Evolutionary conservation across 2,888 invertebrate species (phyloP), one percentile per base, ranked within the genome.

Genomic region (Limnephilus auricula): DNA sequence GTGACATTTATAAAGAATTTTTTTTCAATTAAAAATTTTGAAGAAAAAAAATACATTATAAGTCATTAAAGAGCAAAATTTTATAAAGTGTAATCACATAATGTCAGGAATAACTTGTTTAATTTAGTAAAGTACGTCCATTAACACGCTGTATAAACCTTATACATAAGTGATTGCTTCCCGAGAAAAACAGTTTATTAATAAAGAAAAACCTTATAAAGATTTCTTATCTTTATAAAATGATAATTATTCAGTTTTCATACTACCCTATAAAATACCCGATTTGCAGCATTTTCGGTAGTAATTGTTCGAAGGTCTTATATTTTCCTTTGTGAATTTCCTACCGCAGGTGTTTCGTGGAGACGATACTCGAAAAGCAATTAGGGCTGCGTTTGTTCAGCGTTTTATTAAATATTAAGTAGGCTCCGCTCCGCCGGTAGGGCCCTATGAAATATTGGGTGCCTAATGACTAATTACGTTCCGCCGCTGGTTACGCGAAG

Each of bases 371-470:
- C 34, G 25, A 9, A 25, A 32, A 82, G 34, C 34, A 34, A 82
- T 82, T 82, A 82, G 34, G 82, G 34, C 34, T 32, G 31, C 80
- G 82, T 82, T 82, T 82, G 82, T 82, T 82, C 34, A 82, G 12
- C 82, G 10, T 34, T 82, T 82, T 82, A 82, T 5, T 82, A 18
- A 82, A 82, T 82, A 82, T 82, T 34, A 31, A 31, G 34, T 25
- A 82, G 31, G 82, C 82, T 82, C 82, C 82, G 82, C 82, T 82
- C 82, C 82, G n/a, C 32, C 18, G 80, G 30, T 31, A 65, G 65
- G 65, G 65, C 32, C 32, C 18, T n/a, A 82, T 82, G 32, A 32
- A 82, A 82, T 34, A 82, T 34, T 34, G 82, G 82, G 34, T 34
- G 5, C 25, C 25, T 65, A 9, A 65, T 82, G 34, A 82, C 32